A percentile compares a stretch with the other conserved stretches of the same genome.
Evolutionary conservation across 2,797 vertebrate genomes (phyloP).

Genomic region (Chrosomus eos): DNA sequence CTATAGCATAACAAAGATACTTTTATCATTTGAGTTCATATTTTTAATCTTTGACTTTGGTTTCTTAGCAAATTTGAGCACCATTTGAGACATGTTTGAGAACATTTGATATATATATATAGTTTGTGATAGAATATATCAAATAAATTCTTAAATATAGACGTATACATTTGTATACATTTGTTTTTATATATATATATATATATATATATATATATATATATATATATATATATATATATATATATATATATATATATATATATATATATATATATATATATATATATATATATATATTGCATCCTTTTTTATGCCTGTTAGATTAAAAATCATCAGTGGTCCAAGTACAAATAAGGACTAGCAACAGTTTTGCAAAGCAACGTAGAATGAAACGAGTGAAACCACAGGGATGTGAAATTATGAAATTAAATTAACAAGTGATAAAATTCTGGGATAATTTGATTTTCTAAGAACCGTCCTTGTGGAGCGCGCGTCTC

Average conservation of each 20-base stretch:
- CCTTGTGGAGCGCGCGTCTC: constrained; percentile 59
- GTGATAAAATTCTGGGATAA: constrained; percentile 62
- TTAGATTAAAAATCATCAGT: neutral
- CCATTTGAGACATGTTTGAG: neutral
- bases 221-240: too few species aligned
- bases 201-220: too few species aligned
- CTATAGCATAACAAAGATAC: neutral
- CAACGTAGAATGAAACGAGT: constrained; percentile 62
- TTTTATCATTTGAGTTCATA: neutral
- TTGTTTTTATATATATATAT: too few species aligned
- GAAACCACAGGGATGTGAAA: constrained; percentile 67
- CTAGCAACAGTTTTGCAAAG: constrained; percentile 40
- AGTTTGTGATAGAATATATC: too few species aligned
- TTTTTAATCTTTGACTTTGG: neutral
- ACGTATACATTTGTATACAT: too few species aligned
- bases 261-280: too few species aligned
- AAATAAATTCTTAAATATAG: too few species aligned
- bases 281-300: too few species aligned
- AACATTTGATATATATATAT: too few species aligned
- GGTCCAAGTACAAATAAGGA: constrained; percentile 23
- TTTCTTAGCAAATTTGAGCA: neutral
- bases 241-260: too few species aligned
- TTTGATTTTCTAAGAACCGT: constrained; percentile 66
- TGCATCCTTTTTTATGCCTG: neutral
- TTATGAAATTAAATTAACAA: constrained; percentile 65